A percentile compares a stretch with the other conserved stretches of the same genome.
Conservation (phyloP, 2,888 invertebrate species). For the Taphrorychus bicolor region DNA sequence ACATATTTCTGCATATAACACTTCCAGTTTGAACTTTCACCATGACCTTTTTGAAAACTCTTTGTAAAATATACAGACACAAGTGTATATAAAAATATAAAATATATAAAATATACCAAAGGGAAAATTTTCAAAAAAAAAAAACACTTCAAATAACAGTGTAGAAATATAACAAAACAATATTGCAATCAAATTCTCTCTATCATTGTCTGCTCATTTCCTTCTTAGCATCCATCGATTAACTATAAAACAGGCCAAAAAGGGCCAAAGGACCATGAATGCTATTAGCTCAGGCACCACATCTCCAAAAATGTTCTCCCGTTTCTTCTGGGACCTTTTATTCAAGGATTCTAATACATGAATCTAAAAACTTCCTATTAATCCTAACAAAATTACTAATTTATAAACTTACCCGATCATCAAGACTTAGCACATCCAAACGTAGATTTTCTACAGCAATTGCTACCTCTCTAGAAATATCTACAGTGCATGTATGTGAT, state of each 20-base stretch:
- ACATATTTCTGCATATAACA: too few species aligned
- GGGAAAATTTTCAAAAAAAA: too few species aligned
- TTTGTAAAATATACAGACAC: too few species aligned
- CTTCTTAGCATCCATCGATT: slow-evolving; percentile 50
- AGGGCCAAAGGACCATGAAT: slow-evolving; percentile 72
- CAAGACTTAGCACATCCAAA: slow-evolving; percentile 34
- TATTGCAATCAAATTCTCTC: too few species aligned
- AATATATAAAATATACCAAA: too few species aligned
- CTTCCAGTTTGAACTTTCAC: too few species aligned
- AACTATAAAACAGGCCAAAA: slow-evolving; percentile 62
- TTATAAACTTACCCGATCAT: slow-evolving; percentile 18
- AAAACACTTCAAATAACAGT: too few species aligned
- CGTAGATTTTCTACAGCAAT: slow-evolving; percentile 61
- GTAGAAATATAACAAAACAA: too few species aligned
- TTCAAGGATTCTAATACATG: slow-evolving; percentile 54
- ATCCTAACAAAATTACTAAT: not conserved
- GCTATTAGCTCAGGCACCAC: slow-evolving; percentile 62
- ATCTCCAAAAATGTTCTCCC: slow-evolving; percentile 45
- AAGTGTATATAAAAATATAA: too few species aligned
- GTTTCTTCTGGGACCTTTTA: slow-evolving; percentile 13
- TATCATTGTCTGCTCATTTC: too few species aligned
- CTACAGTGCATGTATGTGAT: slow-evolving; percentile 49
- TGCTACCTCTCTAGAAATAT: slow-evolving; percentile 62
- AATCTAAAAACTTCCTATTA: not conserved
- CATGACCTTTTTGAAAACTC: too few species aligned